Conservation (phyloP, 1,140 invertebrate species). For the Drosophila seguyi region DNA sequence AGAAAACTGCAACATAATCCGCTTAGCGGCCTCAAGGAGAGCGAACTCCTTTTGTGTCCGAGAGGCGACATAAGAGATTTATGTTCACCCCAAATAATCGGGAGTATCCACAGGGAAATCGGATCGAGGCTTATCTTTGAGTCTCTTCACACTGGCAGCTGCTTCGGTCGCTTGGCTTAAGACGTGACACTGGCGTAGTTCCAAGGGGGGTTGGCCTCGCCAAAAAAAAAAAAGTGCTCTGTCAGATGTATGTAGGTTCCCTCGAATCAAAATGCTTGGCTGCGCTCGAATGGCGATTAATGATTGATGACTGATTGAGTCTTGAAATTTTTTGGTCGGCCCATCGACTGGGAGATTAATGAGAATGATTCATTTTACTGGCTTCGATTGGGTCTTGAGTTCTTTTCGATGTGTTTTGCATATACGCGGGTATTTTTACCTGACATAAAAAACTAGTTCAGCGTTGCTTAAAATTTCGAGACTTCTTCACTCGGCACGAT, state of each 20-base stretch:
- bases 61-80: conserved; percentile 53
- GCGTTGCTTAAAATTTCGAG: conserved; percentile 12
- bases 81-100: conserved; percentile 49
- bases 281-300: conserved; percentile 29
- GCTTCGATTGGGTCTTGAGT: conserved; percentile 7
- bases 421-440: conserved; percentile 1
- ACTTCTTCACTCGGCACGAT: conserved; percentile 33
- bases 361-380: conserved; percentile 38
- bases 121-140: conserved; percentile 32
- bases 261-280: conserved; percentile 19
- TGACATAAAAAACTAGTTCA: conserved; percentile 29
- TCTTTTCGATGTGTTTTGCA: conserved; percentile 20
- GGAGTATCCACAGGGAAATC: conserved; percentile 29
- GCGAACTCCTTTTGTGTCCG: conserved; percentile 17
- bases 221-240: conserved; percentile 16
- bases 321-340: conserved; percentile 34
- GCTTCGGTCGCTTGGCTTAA: conserved; percentile 8
- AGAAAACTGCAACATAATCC: conserved; percentile 70
- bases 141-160: conserved; percentile 32
- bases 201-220: conserved; percentile 12
- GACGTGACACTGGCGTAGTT: conserved; percentile 28
- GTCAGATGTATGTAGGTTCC: conserved; percentile 11
- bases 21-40: conserved; percentile 48
- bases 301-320: conserved; percentile 56
- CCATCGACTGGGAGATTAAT: conserved; percentile 43